These are phyloP conservation scores for Psilopsiagon aurifrons DNA, from an alignment of 2,113 vertebrate genomes.

Conservation along the genomic window DNA sequence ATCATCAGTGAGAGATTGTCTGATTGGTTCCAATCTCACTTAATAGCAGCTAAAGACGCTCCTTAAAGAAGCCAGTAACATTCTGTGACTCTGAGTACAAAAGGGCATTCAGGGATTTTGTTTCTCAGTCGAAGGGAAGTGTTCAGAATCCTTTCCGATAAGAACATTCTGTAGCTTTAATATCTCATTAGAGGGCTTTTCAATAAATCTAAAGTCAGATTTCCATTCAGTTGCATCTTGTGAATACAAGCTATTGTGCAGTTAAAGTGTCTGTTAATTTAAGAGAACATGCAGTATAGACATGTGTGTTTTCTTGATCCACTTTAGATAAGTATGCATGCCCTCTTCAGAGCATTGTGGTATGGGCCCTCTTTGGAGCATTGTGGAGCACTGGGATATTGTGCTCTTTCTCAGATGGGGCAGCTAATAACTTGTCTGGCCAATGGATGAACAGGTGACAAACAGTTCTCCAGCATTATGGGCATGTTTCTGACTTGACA, in stretches of 20 bases:
- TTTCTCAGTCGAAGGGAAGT: constrained; percentile 65
- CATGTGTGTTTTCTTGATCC: constrained; percentile 37
- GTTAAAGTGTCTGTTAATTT: constrained; percentile 65
- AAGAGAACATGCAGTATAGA: constrained; percentile 54
- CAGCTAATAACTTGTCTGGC: neutral
- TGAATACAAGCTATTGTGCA: constrained; percentile 74
- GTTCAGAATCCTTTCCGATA: constrained; percentile 51
- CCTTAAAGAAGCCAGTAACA: constrained; percentile 31
- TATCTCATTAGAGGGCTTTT: constrained; percentile 72
- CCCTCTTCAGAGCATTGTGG: neutral
- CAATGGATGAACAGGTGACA: neutral
- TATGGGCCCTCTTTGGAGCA: neutral
- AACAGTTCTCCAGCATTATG: neutral
- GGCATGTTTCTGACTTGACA: neutral
- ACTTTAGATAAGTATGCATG: constrained; percentile 61
- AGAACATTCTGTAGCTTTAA: constrained; percentile 71
- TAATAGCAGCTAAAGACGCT: constrained; percentile 53
- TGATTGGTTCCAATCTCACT: constrained; percentile 64
- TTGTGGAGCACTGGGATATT: neutral
- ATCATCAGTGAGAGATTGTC: constrained; percentile 31
- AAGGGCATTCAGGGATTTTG: constrained; percentile 74
- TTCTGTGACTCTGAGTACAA: constrained; percentile 57
- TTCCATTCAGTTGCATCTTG: constrained; percentile 50
- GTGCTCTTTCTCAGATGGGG: neutral
- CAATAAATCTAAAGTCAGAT: constrained; percentile 63